These are phyloP conservation scores for Lanistes nyassanus DNA, from an alignment of 1,140 invertebrate species.

Conservation along the genomic window DNA sequence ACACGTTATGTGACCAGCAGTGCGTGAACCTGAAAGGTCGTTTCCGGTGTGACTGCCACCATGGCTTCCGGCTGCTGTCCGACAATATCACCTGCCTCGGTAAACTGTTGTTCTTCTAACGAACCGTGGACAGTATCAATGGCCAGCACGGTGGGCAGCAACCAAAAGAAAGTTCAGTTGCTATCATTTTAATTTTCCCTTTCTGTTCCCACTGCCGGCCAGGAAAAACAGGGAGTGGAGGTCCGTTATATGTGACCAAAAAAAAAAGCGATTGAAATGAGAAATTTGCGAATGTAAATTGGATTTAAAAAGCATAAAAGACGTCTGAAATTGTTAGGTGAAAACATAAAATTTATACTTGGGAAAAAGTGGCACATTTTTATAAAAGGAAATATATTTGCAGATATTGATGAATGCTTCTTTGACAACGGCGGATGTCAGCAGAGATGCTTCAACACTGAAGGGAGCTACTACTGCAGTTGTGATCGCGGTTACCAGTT, in stretches of 20 bases:
- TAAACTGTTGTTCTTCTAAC: conserved; percentile 1
- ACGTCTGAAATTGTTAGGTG: too few relatives aligned
- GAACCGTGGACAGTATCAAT: neutral
- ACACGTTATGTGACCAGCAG: conserved; percentile 78
- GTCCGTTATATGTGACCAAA: too few relatives aligned
- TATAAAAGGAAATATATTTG: neutral
- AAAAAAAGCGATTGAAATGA: too few relatives aligned
- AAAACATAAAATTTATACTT: too few relatives aligned
- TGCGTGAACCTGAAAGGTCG: conserved; percentile 87
- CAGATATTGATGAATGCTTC: conserved; percentile 40
- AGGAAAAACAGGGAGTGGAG: too few relatives aligned
- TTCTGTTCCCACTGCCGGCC: too few relatives aligned
- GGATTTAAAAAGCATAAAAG: too few relatives aligned
- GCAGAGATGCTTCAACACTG: conserved; percentile 33
- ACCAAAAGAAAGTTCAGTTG: too few relatives aligned
- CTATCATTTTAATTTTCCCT: too few relatives aligned
- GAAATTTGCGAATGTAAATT: too few relatives aligned
- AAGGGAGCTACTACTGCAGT: conserved; percentile 27
- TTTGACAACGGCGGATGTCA: conserved; percentile 31
- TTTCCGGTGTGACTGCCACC: conserved; percentile 82
- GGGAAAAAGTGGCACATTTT: too few relatives aligned
- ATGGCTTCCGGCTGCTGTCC: conserved; percentile 73
- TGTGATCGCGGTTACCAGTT: conserved; percentile 29
- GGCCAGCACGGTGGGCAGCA: too few relatives aligned
- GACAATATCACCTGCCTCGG: conserved; percentile 31